Conservation (phyloP, 2,888 invertebrate genomes). For the Amphipyra tragopoginis region DNA sequence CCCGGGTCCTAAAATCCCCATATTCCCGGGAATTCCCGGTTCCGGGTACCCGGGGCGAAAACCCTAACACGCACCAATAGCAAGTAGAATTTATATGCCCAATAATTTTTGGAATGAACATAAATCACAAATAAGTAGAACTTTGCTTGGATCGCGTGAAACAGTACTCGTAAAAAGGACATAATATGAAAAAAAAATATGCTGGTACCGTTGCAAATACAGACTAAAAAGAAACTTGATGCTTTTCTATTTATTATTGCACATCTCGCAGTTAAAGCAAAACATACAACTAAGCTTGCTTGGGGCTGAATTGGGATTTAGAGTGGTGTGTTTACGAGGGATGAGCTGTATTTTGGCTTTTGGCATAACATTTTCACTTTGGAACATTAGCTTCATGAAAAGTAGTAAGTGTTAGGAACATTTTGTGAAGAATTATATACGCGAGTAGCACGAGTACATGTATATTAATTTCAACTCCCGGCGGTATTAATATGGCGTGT, state of each 20-base stretch:
- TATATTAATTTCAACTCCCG: constrained; percentile 32
- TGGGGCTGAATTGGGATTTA: constrained; percentile 25
- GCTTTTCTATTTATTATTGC: constrained; percentile 21
- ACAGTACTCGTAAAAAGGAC: constrained; percentile 16
- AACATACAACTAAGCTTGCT: constrained; percentile 33
- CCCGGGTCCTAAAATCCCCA: too few species aligned
- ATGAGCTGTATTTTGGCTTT: not conserved
- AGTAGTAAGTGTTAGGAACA: constrained; percentile 16
- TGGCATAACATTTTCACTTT: constrained; percentile 41
- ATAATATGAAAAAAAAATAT: constrained; percentile 16
- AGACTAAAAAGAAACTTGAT: constrained; percentile 2
- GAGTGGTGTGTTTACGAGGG: constrained; percentile 41
- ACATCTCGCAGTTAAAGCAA: constrained; percentile 4
- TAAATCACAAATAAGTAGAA: constrained; percentile 36
- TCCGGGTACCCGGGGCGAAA: too few species aligned
- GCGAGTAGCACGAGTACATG: constrained; percentile 19
- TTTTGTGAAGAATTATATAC: constrained; percentile 24
- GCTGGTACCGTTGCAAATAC: constrained; percentile 2
- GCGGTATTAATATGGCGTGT: constrained; percentile 33
- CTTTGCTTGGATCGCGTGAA: constrained; percentile 26
- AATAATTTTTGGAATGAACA: constrained; percentile 28
- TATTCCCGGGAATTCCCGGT: too few species aligned
- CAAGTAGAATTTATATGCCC: constrained; percentile 25
- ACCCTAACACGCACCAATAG: too few species aligned
- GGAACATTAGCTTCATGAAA: constrained; percentile 45